phyloP scores from a whole-genome alignment of 1,140 invertebrate species.

The Pteromalus puparum region DNA sequence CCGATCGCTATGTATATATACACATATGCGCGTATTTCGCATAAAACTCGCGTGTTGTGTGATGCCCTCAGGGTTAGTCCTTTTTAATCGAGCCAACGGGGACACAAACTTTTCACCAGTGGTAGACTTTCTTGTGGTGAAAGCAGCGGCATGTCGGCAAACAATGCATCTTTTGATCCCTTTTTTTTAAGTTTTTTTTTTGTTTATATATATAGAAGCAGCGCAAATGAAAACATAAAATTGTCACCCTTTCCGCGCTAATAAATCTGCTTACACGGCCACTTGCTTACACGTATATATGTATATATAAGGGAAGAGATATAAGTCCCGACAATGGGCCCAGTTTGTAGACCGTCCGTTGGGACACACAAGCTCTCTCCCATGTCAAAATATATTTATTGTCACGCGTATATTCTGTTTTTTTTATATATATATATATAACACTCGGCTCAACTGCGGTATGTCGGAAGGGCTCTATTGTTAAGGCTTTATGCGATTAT shows the following conservation, averaged over 20 bases:
- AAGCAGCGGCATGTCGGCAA: slow-evolving; percentile 20
- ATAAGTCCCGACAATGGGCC: slow-evolving; percentile 8
- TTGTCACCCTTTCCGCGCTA: slow-evolving; percentile 59
- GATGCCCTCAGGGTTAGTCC: slow-evolving; percentile 47
- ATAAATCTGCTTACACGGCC: slow-evolving; percentile 59
- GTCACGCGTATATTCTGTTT: slow-evolving; percentile 53
- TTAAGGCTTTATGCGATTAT: slow-evolving; percentile 72
- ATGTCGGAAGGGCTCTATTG: slow-evolving; percentile 67
- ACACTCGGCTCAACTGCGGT: slow-evolving; percentile 62
- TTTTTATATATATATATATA: too few relatives aligned
- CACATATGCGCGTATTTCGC: neutral
- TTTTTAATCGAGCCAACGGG: too few relatives aligned
- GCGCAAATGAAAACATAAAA: slow-evolving; percentile 71
- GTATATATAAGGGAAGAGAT: too few relatives aligned
- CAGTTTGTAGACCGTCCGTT: slow-evolving; percentile 44
- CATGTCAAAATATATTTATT: slow-evolving; percentile 77
- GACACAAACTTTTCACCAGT: too few relatives aligned
- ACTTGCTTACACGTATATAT: too few relatives aligned
- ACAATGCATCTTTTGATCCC: slow-evolving; percentile 49
- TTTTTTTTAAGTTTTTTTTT: slow-evolving; percentile 46
- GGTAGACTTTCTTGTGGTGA: neutral
- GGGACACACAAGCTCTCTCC: slow-evolving; percentile 59
- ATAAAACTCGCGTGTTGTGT: slow-evolving; percentile 52
- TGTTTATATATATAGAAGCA: neutral
- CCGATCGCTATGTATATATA: too few relatives aligned